A percentile compares a stretch with the other conserved stretches of the same genome.
Evolutionary conservation across 2,888 invertebrate genomes (phyloP).

Genomic region (Aquatica leii): DNA sequence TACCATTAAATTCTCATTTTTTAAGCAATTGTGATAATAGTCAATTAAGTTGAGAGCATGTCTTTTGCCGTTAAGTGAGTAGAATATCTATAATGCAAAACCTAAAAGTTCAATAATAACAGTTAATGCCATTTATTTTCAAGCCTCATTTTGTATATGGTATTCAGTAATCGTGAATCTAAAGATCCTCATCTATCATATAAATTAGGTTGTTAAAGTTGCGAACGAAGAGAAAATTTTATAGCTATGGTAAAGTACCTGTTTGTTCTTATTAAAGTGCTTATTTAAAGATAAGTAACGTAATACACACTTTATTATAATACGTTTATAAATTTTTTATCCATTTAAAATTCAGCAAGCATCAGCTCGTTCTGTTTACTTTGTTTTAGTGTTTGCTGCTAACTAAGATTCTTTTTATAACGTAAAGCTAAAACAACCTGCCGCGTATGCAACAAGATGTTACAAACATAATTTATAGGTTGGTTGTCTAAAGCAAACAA

Average conservation of each 20-base stretch:
- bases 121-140: constrained; percentile 23
- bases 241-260: constrained; percentile 17
- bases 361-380: constrained; percentile 12
- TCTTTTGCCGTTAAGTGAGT: too few species aligned
- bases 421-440: neutral
- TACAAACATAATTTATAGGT: constrained; percentile 12
- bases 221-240: constrained; percentile 21
- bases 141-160: constrained; percentile 22
- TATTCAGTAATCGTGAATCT: constrained; percentile 23
- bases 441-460: neutral
- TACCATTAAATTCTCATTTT: too few species aligned
- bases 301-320: neutral
- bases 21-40: too few species aligned
- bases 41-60: too few species aligned
- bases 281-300: constrained; percentile 18
- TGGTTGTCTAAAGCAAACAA: neutral
- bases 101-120: constrained; percentile 17
- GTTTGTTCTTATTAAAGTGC: constrained; percentile 21
- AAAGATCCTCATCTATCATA: constrained; percentile 28
- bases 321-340: constrained; percentile 8
- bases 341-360: constrained; percentile 16
- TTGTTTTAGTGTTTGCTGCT: neutral
- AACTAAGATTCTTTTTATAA: constrained; percentile 14
- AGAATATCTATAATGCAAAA: too few species aligned
- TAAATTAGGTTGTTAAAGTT: constrained; percentile 26